Percentiles rank a stretch among this genome's conserved stretches.
Evolutionary conservation across 2,797 vertebrate species (phyloP).

Genomic region (Garrulus glandarius): DNA sequence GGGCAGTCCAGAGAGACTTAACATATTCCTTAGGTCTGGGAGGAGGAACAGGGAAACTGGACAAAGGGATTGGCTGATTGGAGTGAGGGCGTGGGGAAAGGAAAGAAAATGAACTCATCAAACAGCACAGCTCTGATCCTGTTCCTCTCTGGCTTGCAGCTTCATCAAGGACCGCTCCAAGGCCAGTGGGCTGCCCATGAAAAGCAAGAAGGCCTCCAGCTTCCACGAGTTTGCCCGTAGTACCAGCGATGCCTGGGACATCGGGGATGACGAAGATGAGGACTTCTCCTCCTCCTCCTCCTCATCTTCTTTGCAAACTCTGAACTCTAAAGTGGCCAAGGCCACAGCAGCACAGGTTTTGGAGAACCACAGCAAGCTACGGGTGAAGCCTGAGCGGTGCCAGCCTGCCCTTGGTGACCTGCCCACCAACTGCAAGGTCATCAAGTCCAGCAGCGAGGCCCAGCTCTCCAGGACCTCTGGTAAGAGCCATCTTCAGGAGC

Average conservation of each 20-base stretch:
- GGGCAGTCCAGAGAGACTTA: neutral
- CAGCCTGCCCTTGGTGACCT: slow-evolving; percentile 55
- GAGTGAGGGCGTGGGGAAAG: rapidly evolving
- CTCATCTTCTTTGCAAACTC: slow-evolving; percentile 74
- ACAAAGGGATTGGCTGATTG: neutral
- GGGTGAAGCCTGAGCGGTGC: slow-evolving; percentile 72
- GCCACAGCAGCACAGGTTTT: slow-evolving; percentile 73
- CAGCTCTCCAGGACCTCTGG: slow-evolving; percentile 86
- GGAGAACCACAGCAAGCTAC: slow-evolving; percentile 76
- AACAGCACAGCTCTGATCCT: neutral
- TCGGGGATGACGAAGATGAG: slow-evolving; percentile 88
- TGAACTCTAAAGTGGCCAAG: slow-evolving; percentile 79
- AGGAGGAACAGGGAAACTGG: neutral
- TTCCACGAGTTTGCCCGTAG: slow-evolving; percentile 96
- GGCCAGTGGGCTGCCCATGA: slow-evolving; percentile 79
- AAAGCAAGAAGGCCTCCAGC: slow-evolving; percentile 91
- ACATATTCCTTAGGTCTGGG: neutral
- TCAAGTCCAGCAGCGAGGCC: slow-evolving; percentile 89
- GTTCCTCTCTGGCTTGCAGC: slow-evolving; percentile 69
- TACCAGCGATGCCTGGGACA: slow-evolving; percentile 98
- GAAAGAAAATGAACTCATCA: neutral
- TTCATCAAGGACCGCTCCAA: slow-evolving; percentile 90
- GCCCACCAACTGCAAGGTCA: slow-evolving; percentile 83
- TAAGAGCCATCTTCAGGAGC: slow-evolving; percentile 48
- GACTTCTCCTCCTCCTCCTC: slow-evolving; percentile 70